Evolutionary conservation across 2,113 vertebrate genomes (phyloP).

Genomic region (Arothron firmamentum): DNA sequence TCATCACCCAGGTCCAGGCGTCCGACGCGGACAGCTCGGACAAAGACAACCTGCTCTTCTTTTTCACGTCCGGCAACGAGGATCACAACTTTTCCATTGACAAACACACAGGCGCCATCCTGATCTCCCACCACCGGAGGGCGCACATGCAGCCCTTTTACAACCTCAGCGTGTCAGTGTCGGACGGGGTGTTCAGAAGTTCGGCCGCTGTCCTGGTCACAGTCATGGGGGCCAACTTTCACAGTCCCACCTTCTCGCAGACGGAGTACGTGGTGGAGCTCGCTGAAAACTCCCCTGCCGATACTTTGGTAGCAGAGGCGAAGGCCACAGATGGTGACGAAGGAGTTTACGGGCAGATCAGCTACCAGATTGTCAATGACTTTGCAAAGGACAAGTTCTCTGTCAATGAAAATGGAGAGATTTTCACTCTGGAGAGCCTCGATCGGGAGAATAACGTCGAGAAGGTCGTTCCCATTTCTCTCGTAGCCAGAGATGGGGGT

Average conservation of each 20-base stretch:
- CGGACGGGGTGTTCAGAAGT: conserved; percentile 92
- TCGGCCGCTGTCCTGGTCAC: conserved; percentile 80
- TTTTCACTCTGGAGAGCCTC: conserved; percentile 87
- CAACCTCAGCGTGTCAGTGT: conserved; percentile 85
- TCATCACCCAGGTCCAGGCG: conserved; percentile 88
- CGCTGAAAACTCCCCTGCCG: conserved; percentile 85
- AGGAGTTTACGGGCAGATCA: conserved; percentile 81
- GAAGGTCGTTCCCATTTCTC: conserved; percentile 87
- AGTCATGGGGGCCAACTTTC: conserved; percentile 88
- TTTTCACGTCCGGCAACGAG: conserved; percentile 88
- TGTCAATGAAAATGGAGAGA: conserved; percentile 82
- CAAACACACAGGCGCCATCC: conserved; percentile 81
- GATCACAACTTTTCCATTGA: conserved; percentile 89
- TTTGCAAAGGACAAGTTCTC: conserved; percentile 92
- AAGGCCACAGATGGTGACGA: conserved; percentile 86
- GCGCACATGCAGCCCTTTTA: conserved; percentile 79
- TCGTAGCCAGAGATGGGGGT: conserved; percentile 90
- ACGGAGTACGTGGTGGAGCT: conserved; percentile 90
- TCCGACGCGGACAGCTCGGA: conserved; percentile 88
- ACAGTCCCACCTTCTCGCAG: conserved; percentile 87
- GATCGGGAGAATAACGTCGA: conserved; percentile 88
- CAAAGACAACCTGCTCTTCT: conserved; percentile 81
- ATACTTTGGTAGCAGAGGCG: conserved; percentile 83
- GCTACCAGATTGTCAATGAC: conserved; percentile 91
- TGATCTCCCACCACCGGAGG: conserved; percentile 83